Percentiles rank a stretch among this genome's conserved stretches.
These are phyloP conservation scores for Malthinus seriepunctatus DNA, from an alignment of 2,888 invertebrate species.

Conservation along the genomic window DNA sequence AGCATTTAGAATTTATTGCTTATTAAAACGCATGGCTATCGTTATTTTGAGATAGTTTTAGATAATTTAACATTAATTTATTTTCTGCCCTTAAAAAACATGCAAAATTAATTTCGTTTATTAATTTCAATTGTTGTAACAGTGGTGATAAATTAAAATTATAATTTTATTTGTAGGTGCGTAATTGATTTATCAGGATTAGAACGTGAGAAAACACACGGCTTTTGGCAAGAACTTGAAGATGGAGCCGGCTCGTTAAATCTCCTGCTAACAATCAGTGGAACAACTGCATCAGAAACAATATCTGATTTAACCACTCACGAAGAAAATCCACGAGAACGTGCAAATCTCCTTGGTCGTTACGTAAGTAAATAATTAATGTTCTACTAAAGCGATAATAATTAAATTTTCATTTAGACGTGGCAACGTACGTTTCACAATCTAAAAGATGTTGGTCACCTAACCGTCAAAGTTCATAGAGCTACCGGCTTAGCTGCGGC, in stretches of 20 bases:
- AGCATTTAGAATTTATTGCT: no score
- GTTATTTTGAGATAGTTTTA: no score
- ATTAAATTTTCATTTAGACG: constrained; percentile 56
- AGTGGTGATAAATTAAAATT: neutral
- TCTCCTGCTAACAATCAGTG: constrained; percentile 90
- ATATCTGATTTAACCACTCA: constrained; percentile 88
- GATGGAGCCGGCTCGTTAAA: constrained; percentile 86
- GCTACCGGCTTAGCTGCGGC: constrained; percentile 89
- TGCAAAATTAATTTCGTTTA: no score
- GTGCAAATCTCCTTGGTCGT: constrained; percentile 63
- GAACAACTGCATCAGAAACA: constrained; percentile 90
- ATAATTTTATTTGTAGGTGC: constrained; percentile 62
- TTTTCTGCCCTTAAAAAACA: no score
- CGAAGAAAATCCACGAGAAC: constrained; percentile 77
- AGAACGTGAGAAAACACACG: constrained; percentile 90
- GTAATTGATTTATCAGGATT: constrained; percentile 81
- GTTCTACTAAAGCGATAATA: constrained; percentile 14
- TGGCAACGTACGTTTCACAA: constrained; percentile 72
- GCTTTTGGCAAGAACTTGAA: constrained; percentile 86
- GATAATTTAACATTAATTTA: no score
- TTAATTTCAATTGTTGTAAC: no score
- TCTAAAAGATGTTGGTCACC: constrained; percentile 86
- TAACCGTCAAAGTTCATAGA: constrained; percentile 90
- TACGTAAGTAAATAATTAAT: constrained; percentile 63
- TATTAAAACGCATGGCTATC: no score